A percentile compares a stretch with the other conserved stretches of the same genome.
Evolutionary conservation across 2,113 vertebrate genomes (phyloP).

Genomic region (Numenius arquata): DNA sequence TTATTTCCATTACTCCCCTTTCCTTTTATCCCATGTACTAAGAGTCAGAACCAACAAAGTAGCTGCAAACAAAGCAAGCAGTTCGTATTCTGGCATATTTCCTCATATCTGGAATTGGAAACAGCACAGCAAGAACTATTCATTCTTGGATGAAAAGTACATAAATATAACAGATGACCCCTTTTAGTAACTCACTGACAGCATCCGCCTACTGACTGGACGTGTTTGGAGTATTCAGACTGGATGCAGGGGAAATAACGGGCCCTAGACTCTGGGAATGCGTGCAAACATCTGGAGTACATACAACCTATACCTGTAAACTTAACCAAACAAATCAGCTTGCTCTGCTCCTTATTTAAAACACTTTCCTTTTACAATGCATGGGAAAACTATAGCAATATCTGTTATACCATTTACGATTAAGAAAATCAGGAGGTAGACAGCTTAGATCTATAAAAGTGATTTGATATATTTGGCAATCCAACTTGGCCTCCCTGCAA

Average conservation of each 20-base stretch:
- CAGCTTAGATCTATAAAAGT: slow-evolving; percentile 71
- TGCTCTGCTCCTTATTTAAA: slow-evolving; percentile 70
- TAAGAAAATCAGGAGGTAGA: slow-evolving; percentile 71
- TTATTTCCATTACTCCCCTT: neutral
- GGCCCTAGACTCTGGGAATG: slow-evolving; percentile 1
- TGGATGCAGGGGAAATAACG: slow-evolving; percentile 38
- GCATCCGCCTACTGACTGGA: neutral
- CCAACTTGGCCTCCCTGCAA: slow-evolving; percentile 52
- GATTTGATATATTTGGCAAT: slow-evolving; percentile 63
- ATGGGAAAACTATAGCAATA: slow-evolving; percentile 59
- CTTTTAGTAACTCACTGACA: slow-evolving; percentile 37
- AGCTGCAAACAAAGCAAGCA: slow-evolving; percentile 40
- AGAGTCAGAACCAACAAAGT: slow-evolving; percentile 16
- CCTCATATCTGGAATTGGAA: neutral
- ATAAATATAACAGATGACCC: slow-evolving; percentile 41
- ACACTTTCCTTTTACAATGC: slow-evolving; percentile 73
- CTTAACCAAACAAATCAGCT: slow-evolving; percentile 72
- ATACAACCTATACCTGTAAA: slow-evolving; percentile 66
- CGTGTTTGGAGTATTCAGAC: slow-evolving; percentile 1
- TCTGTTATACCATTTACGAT: slow-evolving; percentile 66
- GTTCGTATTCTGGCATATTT: slow-evolving; percentile 6
- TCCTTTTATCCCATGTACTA: neutral
- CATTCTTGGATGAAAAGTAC: slow-evolving; percentile 31
- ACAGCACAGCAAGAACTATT: neutral
- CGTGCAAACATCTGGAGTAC: slow-evolving; percentile 72